phyloP scores from a whole-genome alignment of 2,888 invertebrate species.

The Drosophila nr. perissopoda region DNA sequence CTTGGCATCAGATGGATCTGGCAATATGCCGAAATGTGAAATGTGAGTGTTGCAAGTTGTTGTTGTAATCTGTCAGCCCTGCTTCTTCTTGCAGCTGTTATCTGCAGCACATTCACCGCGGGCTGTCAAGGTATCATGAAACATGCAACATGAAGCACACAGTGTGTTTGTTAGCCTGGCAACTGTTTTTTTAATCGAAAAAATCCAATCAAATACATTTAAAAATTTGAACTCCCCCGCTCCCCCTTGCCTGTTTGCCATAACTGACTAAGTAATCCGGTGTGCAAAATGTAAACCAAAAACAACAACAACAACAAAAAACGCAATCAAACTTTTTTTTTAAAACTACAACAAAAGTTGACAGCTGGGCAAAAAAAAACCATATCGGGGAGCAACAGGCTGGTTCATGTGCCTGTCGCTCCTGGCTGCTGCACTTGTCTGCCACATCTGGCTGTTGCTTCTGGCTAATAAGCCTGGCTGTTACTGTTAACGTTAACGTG shows the following conservation, averaged over 20 bases:
- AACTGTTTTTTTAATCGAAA: conserved; percentile 61
- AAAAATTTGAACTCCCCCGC: conserved; percentile 27
- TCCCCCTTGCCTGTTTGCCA: neutral
- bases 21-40: conserved; percentile 4
- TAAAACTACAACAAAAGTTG: conserved; percentile 36
- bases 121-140: conserved; percentile 4
- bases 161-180: conserved; percentile 19
- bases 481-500: conserved; percentile 4
- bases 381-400: conserved; percentile 3
- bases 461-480: neutral
- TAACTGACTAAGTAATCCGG: conserved; percentile 4
- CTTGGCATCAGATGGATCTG: neutral
- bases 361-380: neutral
- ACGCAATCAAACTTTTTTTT: conserved; percentile 65
- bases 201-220: conserved; percentile 52
- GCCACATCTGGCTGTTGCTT: neutral
- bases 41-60: neutral
- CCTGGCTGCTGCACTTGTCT: neutral
- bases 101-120: neutral
- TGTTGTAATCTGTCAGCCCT: neutral
- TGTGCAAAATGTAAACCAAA: neutral
- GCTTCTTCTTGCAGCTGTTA: neutral
- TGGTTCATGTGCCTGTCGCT: neutral
- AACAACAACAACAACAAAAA: conserved; percentile 11
- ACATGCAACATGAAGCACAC: neutral